These are phyloP conservation scores for Protomyctophum bolini DNA, from an alignment of 2,113 vertebrate genomes.

Conservation along the genomic window DNA sequence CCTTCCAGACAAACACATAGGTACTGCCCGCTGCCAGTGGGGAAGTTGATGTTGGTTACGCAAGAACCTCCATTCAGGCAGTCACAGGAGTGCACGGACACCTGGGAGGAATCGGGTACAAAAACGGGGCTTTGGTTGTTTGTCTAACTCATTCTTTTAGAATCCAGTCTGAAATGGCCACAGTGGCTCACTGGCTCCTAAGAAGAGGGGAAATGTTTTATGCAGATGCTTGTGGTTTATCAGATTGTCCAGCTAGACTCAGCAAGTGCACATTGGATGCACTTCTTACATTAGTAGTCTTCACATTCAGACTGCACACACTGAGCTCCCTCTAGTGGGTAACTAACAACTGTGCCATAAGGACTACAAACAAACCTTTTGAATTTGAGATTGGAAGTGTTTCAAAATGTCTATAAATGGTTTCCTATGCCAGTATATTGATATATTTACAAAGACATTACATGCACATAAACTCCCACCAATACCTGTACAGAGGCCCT, in stretches of 20 bases:
- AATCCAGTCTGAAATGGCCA: too few relatives aligned
- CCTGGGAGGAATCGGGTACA: constrained; percentile 67
- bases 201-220: too few relatives aligned
- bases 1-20: constrained; percentile 82
- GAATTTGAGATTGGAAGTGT: background rate
- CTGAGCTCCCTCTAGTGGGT: constrained; percentile 63
- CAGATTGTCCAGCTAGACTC: too few relatives aligned
- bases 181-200: too few relatives aligned
- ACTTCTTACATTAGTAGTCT: too few relatives aligned
- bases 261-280: too few relatives aligned
- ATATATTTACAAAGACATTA: too few relatives aligned
- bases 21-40: constrained; percentile 80
- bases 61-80: constrained; percentile 87
- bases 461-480: too few relatives aligned
- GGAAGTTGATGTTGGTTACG: constrained; percentile 73
- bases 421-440: background rate
- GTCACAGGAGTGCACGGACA: constrained; percentile 82
- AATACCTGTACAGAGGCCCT: constrained; percentile 78
- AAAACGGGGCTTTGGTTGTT: background rate
- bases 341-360: background rate
- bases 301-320: background rate
- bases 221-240: too few relatives aligned
- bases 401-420: background rate
- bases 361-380: background rate
- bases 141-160: background rate